phyloP scores from a whole-genome alignment of 2,888 invertebrate genomes.

The Stegophylla sp. region DNA sequence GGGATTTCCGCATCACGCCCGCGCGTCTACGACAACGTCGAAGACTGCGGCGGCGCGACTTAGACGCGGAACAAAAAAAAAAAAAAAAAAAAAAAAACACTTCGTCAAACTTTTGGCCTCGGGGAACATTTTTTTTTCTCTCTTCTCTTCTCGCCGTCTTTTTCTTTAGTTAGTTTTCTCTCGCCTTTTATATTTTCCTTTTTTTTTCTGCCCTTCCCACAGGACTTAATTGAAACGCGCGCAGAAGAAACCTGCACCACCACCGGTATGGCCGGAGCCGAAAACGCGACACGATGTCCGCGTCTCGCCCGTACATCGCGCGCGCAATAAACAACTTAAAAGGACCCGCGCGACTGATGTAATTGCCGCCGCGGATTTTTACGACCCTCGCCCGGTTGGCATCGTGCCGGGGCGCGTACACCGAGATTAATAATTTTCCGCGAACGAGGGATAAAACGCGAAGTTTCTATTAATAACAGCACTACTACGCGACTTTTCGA shows the following conservation, averaged over 20 bases:
- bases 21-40: neutral
- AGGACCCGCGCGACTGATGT: constrained; percentile 30
- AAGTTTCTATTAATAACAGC: constrained; percentile 44
- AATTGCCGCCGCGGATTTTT: constrained; percentile 58
- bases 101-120: constrained; percentile 58
- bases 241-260: neutral
- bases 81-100: too few relatives aligned
- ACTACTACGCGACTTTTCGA: constrained; percentile 40
- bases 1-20: constrained; percentile 24
- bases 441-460: constrained; percentile 29
- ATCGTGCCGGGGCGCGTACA: constrained; percentile 40
- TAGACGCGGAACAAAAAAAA: neutral
- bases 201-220: too few relatives aligned
- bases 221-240: constrained; percentile 57
- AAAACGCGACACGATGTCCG: too few relatives aligned
- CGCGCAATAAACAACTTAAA: constrained; percentile 43
- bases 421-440: constrained; percentile 53
- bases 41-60: neutral
- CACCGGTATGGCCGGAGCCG: neutral
- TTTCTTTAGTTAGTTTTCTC: neutral
- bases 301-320: too few relatives aligned
- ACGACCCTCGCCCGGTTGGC: constrained; percentile 55
- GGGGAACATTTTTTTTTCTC: constrained; percentile 31
- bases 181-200: constrained; percentile 23
- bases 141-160: neutral